Evolutionary conservation across 2,113 vertebrate genomes (phyloP), one percentile per base, ranked within the genome.

Genomic region (Etheostoma cragini): DNA sequence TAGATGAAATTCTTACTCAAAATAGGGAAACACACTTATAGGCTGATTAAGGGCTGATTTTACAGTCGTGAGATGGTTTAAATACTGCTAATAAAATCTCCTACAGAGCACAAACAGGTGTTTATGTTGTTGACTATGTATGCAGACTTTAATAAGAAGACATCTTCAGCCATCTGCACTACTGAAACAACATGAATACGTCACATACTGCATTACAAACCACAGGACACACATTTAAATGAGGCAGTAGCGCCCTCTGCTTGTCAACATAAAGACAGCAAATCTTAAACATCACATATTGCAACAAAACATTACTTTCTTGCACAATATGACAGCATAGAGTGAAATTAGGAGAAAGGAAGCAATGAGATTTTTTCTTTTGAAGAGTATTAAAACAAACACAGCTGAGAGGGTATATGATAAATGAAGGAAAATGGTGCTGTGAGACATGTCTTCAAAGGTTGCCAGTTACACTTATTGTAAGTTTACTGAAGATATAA

Each of bases 221-320:
- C 50, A 58, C 58, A 68, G 10, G 6, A 22, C 7, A 7, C 47
- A 24, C 1, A 8, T 3, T 21, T 46, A 17, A 22, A 53, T 61
- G 47, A 35, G 46, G 3, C 52, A 19, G 60, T 16, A 62, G 53
- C 53, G 74, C 81, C 61, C 61, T 16, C 81, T 83, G 74, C 7
- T 5, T 8, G 54, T 16, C 24, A 21, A 58, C 6, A 2, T 0
- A 12, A 22, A 24, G 21, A 76, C 42, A 8, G 46, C 42, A 13
- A 8, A 10, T 33, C 0, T 14, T 8, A 24, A 10, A 38, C 21
- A 58, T 38, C 54, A 16, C 17, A 4, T 19, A 26, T 62, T 72
- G 54, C 53, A 19, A 42, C n/a, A 2, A 15, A 14, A 2, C 8
- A 14, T 35, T 26, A n/a, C 33, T 11, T 22, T 72, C 12, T 33